phyloP scores from a whole-genome alignment of 2,888 invertebrate species.

The Diadegma fenestrale region DNA sequence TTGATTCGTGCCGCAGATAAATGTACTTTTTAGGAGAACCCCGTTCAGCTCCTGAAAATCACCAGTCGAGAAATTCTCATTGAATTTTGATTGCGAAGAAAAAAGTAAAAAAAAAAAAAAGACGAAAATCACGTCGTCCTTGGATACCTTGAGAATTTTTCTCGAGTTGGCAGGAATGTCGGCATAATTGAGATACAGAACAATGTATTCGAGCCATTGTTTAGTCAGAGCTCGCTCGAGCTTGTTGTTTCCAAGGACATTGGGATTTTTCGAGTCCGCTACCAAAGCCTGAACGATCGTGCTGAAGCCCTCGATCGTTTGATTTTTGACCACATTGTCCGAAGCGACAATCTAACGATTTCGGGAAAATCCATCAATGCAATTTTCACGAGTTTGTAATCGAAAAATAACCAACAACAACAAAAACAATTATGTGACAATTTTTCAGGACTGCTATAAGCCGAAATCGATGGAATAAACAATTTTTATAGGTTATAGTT shows the following conservation, averaged over 20 bases:
- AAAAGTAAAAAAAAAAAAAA: neutral
- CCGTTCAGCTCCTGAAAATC: constrained; percentile 86
- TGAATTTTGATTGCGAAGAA: neutral
- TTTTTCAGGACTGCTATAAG: neutral
- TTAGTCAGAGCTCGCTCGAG: constrained; percentile 77
- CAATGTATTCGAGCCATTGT: constrained; percentile 90
- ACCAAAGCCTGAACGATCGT: constrained; percentile 80
- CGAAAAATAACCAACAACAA: no score
- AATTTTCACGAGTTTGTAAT: neutral
- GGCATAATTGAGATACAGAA: constrained; percentile 86
- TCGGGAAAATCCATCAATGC: neutral
- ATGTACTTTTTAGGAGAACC: constrained; percentile 86
- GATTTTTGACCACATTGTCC: constrained; percentile 72
- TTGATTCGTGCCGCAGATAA: constrained; percentile 86
- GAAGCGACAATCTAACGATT: constrained; percentile 74
- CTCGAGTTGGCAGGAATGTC: constrained; percentile 85
- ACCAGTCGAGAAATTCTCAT: neutral
- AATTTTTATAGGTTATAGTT: neutral
- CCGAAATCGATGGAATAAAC: neutral
- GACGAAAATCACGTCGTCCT: neutral
- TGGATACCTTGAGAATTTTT: constrained; percentile 86
- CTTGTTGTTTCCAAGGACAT: constrained; percentile 77
- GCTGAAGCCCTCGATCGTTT: constrained; percentile 79
- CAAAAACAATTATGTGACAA: neutral
- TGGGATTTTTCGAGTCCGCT: constrained; percentile 75